phyloP scores from a whole-genome alignment of 2,113 vertebrate species.

The Cheirogaleus medius region DNA sequence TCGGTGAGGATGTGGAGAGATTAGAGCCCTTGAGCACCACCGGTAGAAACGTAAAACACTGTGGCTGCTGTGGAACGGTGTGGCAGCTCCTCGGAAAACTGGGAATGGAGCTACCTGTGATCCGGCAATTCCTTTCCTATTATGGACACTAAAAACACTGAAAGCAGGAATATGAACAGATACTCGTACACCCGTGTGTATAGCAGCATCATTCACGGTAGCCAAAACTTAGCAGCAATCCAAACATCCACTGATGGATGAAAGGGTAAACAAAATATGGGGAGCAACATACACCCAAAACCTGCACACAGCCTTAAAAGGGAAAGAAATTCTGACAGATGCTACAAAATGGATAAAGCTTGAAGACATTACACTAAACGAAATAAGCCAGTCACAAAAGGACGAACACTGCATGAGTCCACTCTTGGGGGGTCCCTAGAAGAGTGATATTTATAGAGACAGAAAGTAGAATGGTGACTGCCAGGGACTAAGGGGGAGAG shows the following conservation, averaged over 20 bases:
- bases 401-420: rapidly evolving
- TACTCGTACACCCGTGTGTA: background rate
- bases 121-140: too few relatives aligned
- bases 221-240: background rate
- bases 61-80: background rate
- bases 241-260: rapidly evolving
- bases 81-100: background rate
- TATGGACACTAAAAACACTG: background rate
- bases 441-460: background rate
- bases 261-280: background rate
- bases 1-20: background rate
- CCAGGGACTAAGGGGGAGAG: background rate
- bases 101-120: background rate
- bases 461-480: too few relatives aligned
- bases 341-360: background rate
- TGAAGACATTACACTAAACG: background rate
- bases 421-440: background rate
- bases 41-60: too few relatives aligned
- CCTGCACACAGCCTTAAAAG: background rate
- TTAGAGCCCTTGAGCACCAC: rapidly evolving
- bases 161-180: background rate
- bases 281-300: rapidly evolving
- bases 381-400: background rate
- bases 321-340: background rate
- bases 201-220: background rate